These are phyloP conservation scores for Drosophila baimaii DNA, from an alignment of 1,140 invertebrate species.

Conservation along the genomic window DNA sequence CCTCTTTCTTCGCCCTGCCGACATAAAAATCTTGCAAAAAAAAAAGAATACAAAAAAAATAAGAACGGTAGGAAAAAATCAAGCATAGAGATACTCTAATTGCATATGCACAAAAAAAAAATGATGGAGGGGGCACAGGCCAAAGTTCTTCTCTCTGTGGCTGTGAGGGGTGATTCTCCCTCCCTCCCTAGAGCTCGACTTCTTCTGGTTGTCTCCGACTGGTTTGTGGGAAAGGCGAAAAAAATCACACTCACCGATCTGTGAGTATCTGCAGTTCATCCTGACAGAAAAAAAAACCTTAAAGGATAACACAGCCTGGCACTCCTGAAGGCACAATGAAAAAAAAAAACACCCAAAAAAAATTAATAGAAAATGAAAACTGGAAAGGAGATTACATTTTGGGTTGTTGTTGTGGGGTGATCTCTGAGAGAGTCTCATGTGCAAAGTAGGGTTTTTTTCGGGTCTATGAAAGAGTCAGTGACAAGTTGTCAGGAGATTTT, in stretches of 20 bases:
- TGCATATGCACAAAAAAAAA: slow-evolving; percentile 32
- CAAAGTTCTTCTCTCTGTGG: slow-evolving; percentile 36
- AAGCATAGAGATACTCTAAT: slow-evolving; percentile 55
- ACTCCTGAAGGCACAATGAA: slow-evolving; percentile 9
- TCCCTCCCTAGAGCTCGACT: neutral
- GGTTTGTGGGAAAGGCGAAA: slow-evolving; percentile 45
- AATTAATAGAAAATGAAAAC: slow-evolving; percentile 41
- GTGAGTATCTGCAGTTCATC: slow-evolving; percentile 1
- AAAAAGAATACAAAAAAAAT: slow-evolving; percentile 1
- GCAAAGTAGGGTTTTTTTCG: neutral
- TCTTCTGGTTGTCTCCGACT: slow-evolving; percentile 25
- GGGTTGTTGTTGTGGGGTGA: neutral
- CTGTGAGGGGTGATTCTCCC: slow-evolving; percentile 32
- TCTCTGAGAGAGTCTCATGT: neutral
- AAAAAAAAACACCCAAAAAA: slow-evolving; percentile 30
- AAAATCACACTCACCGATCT: slow-evolving; percentile 49
- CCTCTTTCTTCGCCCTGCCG: slow-evolving; percentile 40
- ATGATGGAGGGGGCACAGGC: slow-evolving; percentile 12
- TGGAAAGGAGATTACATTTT: slow-evolving; percentile 53
- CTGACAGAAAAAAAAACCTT: slow-evolving; percentile 6
- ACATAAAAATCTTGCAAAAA: slow-evolving; percentile 34
- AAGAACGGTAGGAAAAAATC: slow-evolving; percentile 28
- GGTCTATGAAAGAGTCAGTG: slow-evolving; percentile 3
- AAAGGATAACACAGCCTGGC: slow-evolving; percentile 35
- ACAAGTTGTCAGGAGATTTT: slow-evolving; percentile 14